Percentiles rank a stretch among this genome's conserved stretches.
Evolutionary conservation across 2,888 invertebrate species (phyloP).

Genomic region (Heliothis peltigera): DNA sequence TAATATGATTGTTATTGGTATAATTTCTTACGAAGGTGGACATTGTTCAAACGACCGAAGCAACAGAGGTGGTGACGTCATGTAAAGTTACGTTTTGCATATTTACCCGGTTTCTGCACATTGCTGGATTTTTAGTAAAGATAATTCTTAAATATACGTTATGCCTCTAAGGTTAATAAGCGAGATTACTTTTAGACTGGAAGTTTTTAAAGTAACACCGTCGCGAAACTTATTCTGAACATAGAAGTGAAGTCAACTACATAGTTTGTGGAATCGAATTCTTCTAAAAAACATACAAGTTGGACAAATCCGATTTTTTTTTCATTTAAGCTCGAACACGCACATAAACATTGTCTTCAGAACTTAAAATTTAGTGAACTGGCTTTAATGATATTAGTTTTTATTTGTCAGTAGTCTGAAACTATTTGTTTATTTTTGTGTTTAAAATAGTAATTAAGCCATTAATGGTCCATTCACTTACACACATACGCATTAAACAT

Average conservation of each 20-base stretch:
- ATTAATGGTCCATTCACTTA: not conserved
- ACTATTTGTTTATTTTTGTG: not conserved
- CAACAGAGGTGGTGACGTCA: constrained; percentile 14
- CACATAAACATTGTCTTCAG: not conserved
- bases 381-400: not conserved
- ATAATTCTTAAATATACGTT: not conserved
- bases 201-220: too few relatives aligned
- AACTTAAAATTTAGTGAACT: not conserved
- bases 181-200: too few relatives aligned
- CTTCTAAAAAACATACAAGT: too few relatives aligned
- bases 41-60: constrained; percentile 24
- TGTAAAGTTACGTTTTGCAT: constrained; percentile 6
- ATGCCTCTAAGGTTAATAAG: too few relatives aligned
- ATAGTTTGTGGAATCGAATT: too few relatives aligned
- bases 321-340: too few relatives aligned
- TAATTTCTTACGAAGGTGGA: constrained; percentile 41
- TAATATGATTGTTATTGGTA: constrained; percentile 37
- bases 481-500: not conserved
- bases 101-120: not conserved
- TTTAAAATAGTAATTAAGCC: not conserved
- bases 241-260: too few relatives aligned
- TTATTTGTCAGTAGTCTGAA: constrained; percentile 1
- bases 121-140: not conserved
- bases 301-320: too few relatives aligned
- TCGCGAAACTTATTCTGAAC: too few relatives aligned